Base-by-base conservation (phyloP, 1,140 invertebrate species). In the Drosophila murphyi region DNA sequence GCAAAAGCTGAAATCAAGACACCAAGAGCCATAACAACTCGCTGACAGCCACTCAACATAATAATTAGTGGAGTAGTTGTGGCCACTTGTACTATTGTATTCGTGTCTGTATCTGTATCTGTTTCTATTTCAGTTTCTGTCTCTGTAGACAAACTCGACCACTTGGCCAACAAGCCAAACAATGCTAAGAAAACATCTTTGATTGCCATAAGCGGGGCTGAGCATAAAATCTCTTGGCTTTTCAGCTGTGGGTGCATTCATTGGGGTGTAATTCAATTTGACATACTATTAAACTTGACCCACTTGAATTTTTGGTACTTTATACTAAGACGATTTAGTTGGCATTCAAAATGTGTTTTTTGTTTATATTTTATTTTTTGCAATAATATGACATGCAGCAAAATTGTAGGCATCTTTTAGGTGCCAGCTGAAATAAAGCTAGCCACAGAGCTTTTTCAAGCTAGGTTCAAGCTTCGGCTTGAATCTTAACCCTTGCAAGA, bases 31-130 rank as follows among this genome's bases (percentile, higher is more conserved):
- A 80, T 48, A 69, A 41, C 43, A 47, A 37, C 55, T 5, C 8
- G 45, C 70, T 51, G 63, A 55, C 71, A 57, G 67, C 59, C 43
- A 41, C 43, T 57, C 72, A 87, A 76, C 60, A 65, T 80, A 62
- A 67, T 77, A 83, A 85, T 83, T 82, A 85, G 70, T 80, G 72
- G n/a, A 57, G 54, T 43, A 72, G 43, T 72, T 47, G 63, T 54
- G 31, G 60, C 76, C 60, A 62, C 41, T 57, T 5, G 35, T n/a
- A 10, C n/a, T 54, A 47, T 54, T 68, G 48, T 47, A 35, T 32
- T 61, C 20, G 20, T 20, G 20, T 20, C 45, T 43, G 69, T 54
- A 67, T 48, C 56, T 48, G 64, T 32, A 45, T 20, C 32, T 5
- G 20, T 20, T 20, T 20, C 20, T 20, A 20, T 20, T 20, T 20